Evolutionary conservation across 2,797 vertebrate genomes (phyloP).

Genomic region (Ciconia nigra): DNA sequence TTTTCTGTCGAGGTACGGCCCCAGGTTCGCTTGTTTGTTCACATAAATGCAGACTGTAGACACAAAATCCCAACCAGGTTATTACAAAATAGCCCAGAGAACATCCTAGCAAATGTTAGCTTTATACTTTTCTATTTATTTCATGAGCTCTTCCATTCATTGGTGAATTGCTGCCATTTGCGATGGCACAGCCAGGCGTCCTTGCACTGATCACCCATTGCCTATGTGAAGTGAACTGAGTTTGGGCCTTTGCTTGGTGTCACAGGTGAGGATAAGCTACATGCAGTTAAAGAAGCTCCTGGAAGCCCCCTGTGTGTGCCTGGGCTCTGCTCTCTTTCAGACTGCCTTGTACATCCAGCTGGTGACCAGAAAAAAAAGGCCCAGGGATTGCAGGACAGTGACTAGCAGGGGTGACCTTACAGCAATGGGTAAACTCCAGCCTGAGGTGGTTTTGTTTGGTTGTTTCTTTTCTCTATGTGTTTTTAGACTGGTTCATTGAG

Average conservation of each 20-base stretch:
- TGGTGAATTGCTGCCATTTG: not conserved
- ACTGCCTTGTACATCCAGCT: not conserved
- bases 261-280: not conserved
- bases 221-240: not conserved
- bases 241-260: not conserved
- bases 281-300: not conserved
- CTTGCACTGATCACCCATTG: not conserved
- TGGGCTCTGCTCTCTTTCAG: not conserved
- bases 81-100: not conserved
- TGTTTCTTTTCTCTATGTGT: not conserved
- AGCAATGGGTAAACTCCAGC: not conserved
- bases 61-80: not conserved
- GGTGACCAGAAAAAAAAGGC: not conserved
- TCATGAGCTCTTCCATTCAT: not conserved
- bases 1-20: constrained; percentile 92
- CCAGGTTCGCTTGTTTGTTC: constrained; percentile 91
- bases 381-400: not conserved
- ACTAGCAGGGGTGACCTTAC: not conserved
- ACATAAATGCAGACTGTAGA: constrained; percentile 92
- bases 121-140: not conserved
- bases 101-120: not conserved
- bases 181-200: not conserved
- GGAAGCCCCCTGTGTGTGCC: not conserved
- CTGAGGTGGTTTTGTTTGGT: not conserved
- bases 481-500: not conserved